These are phyloP conservation scores for Galemys pyrenaicus DNA, from an alignment of 2,113 vertebrate genomes.

Conservation along the genomic window DNA sequence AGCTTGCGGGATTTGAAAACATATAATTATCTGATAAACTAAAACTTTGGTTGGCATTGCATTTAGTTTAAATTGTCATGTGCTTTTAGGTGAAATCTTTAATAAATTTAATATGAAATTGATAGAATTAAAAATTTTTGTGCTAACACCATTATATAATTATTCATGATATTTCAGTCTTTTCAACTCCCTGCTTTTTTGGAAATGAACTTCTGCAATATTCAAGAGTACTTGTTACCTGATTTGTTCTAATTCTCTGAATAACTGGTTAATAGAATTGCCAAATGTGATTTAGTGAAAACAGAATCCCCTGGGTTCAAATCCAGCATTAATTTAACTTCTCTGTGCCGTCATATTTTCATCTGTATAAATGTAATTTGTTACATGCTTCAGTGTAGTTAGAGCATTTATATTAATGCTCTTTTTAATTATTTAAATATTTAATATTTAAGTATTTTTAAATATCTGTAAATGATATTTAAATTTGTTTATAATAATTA, in stretches of 20 bases:
- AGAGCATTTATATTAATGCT: too few species aligned
- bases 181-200: background rate
- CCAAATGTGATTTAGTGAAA: background rate
- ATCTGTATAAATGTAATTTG: background rate
- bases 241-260: background rate
- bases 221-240: background rate
- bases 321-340: background rate
- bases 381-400: background rate
- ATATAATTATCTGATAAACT: conserved; percentile 16
- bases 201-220: background rate
- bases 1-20: conserved; percentile 45
- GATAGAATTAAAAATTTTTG: background rate
- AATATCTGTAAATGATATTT: too few species aligned
- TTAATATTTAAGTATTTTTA: too few species aligned
- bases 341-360: background rate
- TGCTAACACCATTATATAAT: background rate
- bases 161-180: background rate
- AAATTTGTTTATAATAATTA: too few species aligned
- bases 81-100: background rate
- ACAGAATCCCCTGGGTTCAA: background rate
- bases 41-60: background rate
- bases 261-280: conserved; percentile 18
- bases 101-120: conserved; percentile 1
- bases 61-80: background rate
- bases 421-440: too few species aligned